phyloP scores from a whole-genome alignment of 2,797 vertebrate genomes.

The Liasis olivaceus region DNA sequence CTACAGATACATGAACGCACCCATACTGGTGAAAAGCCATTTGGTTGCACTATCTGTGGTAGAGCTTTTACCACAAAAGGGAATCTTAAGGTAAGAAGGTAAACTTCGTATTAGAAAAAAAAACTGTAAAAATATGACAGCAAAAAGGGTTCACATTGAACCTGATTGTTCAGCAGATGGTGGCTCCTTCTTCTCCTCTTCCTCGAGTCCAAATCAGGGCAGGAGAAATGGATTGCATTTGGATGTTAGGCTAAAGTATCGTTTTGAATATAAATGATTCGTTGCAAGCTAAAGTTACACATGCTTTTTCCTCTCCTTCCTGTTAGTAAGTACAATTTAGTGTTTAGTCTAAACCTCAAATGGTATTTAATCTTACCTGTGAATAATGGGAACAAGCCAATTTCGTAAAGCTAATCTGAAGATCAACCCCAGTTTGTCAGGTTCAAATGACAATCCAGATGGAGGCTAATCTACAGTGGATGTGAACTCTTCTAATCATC shows the following conservation, averaged over 20 bases:
- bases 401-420: neutral
- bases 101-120: conserved; percentile 54
- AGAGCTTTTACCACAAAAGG: conserved; percentile 99
- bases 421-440: neutral
- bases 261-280: neutral
- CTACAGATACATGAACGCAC: conserved; percentile 99
- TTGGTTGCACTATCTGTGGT: conserved; percentile 98
- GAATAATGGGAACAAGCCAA: neutral
- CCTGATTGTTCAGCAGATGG: conserved; percentile 13
- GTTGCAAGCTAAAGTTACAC: neutral
- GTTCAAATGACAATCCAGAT: neutral
- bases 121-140: conserved; percentile 52
- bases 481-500: neutral
- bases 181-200: neutral
- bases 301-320: neutral
- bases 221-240: neutral
- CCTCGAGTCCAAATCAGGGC: neutral
- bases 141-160: conserved; percentile 16
- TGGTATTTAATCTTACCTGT: neutral
- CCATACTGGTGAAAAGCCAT: conserved; percentile 99
- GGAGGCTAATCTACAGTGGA: neutral
- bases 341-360: neutral
- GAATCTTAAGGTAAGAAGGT: conserved; percentile 93
- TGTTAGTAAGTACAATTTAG: neutral
- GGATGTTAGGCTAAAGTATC: neutral